These are phyloP conservation scores for Notodonta dromedarius DNA, from an alignment of 2,888 invertebrate species.

Conservation along the genomic window DNA sequence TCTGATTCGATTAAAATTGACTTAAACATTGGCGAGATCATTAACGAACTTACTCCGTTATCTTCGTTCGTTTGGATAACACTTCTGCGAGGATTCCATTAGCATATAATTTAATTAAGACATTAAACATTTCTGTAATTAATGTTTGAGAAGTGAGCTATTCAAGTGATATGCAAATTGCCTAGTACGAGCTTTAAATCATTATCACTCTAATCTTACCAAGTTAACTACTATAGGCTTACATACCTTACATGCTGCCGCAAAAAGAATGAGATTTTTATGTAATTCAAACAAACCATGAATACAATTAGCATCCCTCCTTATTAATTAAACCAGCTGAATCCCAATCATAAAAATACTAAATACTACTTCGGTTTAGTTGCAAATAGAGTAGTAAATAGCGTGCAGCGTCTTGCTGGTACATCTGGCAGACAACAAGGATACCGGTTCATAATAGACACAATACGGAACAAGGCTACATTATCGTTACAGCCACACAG, in stretches of 20 bases:
- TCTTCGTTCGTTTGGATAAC: slow-evolving; percentile 2
- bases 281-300: too few species aligned
- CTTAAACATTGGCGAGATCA: slow-evolving; percentile 46
- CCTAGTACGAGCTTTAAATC: too few species aligned
- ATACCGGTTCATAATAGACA: not conserved
- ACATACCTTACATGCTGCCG: too few species aligned
- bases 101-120: not conserved
- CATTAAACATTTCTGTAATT: not conserved
- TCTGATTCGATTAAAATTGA: slow-evolving; percentile 56
- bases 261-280: too few species aligned
- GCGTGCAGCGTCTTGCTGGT: not conserved
- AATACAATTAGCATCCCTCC: too few species aligned
- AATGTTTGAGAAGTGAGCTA: not conserved
- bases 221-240: too few species aligned
- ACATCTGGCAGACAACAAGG: not conserved
- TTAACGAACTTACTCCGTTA: slow-evolving; percentile 40
- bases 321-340: too few species aligned
- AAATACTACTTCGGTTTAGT: not conserved
- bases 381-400: not conserved
- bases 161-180: too few species aligned
- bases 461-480: slow-evolving; percentile 4
- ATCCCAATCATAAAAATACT: too few species aligned
- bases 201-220: too few species aligned
- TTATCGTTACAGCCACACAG: slow-evolving; percentile 3
- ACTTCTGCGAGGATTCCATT: not conserved